phyloP scores from a whole-genome alignment of 1,140 invertebrate species.

The Ooceraea biroi region DNA sequence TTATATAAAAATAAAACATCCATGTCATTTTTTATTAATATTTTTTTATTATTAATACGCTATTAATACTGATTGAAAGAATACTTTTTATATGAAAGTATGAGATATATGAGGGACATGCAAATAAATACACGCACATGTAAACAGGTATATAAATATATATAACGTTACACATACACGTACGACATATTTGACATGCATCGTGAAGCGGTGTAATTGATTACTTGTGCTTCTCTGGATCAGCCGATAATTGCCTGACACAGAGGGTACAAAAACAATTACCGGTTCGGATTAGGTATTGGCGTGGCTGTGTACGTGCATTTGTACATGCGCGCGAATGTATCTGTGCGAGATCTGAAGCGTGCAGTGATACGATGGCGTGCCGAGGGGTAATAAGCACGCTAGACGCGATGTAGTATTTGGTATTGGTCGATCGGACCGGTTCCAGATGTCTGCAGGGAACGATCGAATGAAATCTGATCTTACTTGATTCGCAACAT shows the following conservation, averaged over 20 bases:
- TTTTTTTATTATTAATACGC: neutral
- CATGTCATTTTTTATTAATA: neutral
- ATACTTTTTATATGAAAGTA: neutral
- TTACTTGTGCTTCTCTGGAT: conserved; percentile 57
- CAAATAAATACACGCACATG: neutral
- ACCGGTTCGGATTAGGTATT: conserved; percentile 68
- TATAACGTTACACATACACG: neutral
- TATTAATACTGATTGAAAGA: neutral
- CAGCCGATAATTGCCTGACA: conserved; percentile 75
- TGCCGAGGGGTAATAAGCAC: conserved; percentile 71
- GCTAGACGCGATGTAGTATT: conserved; percentile 54
- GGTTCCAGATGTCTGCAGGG: conserved; percentile 44
- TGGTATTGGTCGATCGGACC: conserved; percentile 59
- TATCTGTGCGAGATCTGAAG: conserved; percentile 51
- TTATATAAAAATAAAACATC: no score
- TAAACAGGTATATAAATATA: neutral
- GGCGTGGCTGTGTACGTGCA: conserved; percentile 27
- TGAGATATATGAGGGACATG: no score
- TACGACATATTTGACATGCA: conserved; percentile 34
- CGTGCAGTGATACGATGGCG: conserved; percentile 62
- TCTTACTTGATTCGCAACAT: conserved; percentile 37
- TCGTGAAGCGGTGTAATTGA: conserved; percentile 62
- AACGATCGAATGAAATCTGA: conserved; percentile 54
- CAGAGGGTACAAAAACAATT: conserved; percentile 77
- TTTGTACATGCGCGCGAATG: neutral